A percentile compares a stretch with the other conserved stretches of the same genome.
Evolutionary conservation across 2,888 invertebrate species (phyloP).

Genomic region (Mamestra brassicae): DNA sequence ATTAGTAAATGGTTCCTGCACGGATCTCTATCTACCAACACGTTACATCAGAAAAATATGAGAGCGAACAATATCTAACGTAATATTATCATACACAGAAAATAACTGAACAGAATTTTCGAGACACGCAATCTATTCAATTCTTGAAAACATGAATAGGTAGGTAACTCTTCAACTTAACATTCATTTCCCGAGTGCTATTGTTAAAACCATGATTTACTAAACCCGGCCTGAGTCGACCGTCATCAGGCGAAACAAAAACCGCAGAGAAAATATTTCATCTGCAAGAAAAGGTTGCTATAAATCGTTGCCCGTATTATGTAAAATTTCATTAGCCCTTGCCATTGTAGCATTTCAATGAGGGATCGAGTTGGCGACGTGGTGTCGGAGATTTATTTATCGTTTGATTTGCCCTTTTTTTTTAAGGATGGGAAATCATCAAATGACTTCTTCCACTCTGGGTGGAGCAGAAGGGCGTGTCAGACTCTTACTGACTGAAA

Average conservation of each 20-base stretch:
- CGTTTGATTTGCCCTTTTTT: not conserved
- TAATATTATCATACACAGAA: not conserved
- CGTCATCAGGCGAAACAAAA: conserved; percentile 51
- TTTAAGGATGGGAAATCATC: no score
- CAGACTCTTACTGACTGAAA: no score
- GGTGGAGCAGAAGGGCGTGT: no score
- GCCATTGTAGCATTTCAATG: conserved; percentile 53
- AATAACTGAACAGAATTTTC: conserved; percentile 1
- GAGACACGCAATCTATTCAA: conserved; percentile 15
- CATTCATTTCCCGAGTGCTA: conserved; percentile 37
- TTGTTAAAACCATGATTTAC: conserved; percentile 52
- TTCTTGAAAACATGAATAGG: conserved; percentile 19
- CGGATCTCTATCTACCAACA: not conserved
- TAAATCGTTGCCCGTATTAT: conserved; percentile 51
- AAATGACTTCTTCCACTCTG: no score
- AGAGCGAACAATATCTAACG: not conserved
- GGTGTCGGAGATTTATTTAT: conserved; percentile 39
- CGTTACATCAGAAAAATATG: not conserved
- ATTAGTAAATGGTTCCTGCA: conserved; percentile 1
- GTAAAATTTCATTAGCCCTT: conserved; percentile 61
- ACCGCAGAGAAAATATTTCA: conserved; percentile 49
- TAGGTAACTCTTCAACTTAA: conserved; percentile 7
- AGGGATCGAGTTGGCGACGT: conserved; percentile 38
- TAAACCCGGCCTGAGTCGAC: conserved; percentile 25
- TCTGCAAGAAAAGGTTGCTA: conserved; percentile 50